Conservation (phyloP, 2,888 invertebrate species). For the Lampropteryx suffumata region DNA sequence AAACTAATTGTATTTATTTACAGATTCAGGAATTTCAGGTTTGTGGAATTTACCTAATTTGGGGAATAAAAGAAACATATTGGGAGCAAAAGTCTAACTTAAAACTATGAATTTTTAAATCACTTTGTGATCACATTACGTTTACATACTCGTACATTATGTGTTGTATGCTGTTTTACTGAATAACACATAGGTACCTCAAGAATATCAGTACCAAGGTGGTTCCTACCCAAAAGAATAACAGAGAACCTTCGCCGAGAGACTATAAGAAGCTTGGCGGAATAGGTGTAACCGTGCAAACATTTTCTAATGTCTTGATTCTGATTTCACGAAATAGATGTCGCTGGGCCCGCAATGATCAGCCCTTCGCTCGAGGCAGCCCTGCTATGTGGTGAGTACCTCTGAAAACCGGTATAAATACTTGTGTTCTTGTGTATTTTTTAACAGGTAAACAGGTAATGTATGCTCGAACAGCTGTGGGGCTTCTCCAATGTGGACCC, state of each 20-base stretch:
- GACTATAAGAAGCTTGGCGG: background rate
- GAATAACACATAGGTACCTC: too few species aligned
- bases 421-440: conserved; percentile 17
- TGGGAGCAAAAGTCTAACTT: too few species aligned
- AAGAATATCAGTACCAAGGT: background rate
- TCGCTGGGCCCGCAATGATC: conserved; percentile 51
- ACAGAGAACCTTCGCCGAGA: background rate
- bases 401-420: conserved; percentile 14
- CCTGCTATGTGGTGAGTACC: conserved; percentile 61
- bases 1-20: conserved; percentile 38
- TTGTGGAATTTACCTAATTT: conserved; percentile 39
- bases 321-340: conserved; percentile 75
- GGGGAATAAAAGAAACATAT: background rate
- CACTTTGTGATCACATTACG: too few species aligned
- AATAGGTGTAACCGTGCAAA: conserved; percentile 15
- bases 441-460: conserved; percentile 39
- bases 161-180: too few species aligned
- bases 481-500: too few species aligned
- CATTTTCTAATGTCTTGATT: conserved; percentile 73
- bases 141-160: too few species aligned
- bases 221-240: background rate
- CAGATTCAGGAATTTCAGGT: conserved; percentile 60
- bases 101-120: too few species aligned
- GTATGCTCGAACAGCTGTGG: conserved; percentile 10
- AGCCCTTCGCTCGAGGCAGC: conserved; percentile 44